A percentile compares a stretch with the other conserved stretches of the same genome.
Evolutionary conservation across 2,888 invertebrate species (phyloP).

Genomic region (Oxycera nigricornis): DNA sequence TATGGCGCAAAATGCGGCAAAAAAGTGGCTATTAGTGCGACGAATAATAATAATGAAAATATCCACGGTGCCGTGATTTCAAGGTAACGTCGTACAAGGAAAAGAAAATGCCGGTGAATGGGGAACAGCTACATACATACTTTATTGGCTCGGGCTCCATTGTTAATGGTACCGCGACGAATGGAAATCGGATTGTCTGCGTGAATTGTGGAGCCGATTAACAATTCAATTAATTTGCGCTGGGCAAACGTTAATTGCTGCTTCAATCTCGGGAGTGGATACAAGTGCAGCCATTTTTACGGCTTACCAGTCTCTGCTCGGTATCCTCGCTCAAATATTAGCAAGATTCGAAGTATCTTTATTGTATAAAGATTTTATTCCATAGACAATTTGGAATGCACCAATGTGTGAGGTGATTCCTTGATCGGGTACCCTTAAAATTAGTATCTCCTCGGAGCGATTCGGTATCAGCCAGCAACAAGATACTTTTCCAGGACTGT

Average conservation of each 20-base stretch:
- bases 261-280: background rate
- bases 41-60: conserved; percentile 26
- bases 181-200: background rate
- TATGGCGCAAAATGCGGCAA: background rate
- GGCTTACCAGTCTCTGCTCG: too few species aligned
- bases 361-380: too few species aligned
- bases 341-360: too few species aligned
- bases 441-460: background rate
- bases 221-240: background rate
- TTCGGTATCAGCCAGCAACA: background rate
- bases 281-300: background rate
- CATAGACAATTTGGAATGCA: too few species aligned
- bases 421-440: background rate
- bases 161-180: background rate
- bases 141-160: too few species aligned
- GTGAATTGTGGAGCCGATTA: too few species aligned
- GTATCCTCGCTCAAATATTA: too few species aligned
- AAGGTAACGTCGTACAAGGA: conserved; percentile 31
- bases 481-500: conserved; percentile 10
- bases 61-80: conserved; percentile 19
- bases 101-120: conserved; percentile 35
- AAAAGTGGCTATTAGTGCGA: conserved; percentile 12
- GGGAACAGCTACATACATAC: background rate
- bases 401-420: background rate
- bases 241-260: background rate